Base-by-base conservation (phyloP, 1,140 invertebrate genomes). In the Bombus difficillimus region DNA sequence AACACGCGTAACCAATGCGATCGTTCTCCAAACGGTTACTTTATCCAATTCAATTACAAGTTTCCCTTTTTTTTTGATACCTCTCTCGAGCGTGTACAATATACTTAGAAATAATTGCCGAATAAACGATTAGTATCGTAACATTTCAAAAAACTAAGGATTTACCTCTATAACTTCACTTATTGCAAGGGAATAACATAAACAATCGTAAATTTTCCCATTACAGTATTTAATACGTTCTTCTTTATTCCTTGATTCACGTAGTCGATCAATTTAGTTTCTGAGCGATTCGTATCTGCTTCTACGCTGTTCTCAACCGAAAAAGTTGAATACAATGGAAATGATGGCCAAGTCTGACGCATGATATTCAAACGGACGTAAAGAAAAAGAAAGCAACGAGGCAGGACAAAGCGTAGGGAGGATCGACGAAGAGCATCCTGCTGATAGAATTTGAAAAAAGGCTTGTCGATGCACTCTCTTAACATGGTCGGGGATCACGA, bases 401-500 rank as follows among this genome's bases (percentile, higher is more conserved):
- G 13, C 3, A 13, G 37, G 6, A 15, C 47, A 53, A 53, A 53
- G 47, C 47, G 47, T 18, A 15, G 8, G 28, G 28, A 62, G 8
- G 15, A 34, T 66, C 32, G 18, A 25, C 66, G 18, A 34, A 32
- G 32, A 34, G 32, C 15, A 22, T 68, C 64, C 64, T 22, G 32
- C 32, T 8, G 64, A 68, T 68, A 32, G 12, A 32, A 41, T 68
- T 47, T 34, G n/a, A 39, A 69, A 39, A 39, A 34, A 34, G 81
- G 28, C 32, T 15, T n/a, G 47, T 57, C 32, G 69, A 73, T 82
- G 80, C 53, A 47, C 39, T 72, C 28, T 39, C 6, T 6, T 18
- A 22, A 10, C 9, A 18, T 25, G 22, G 37, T 28, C 37, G 57
- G 69, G 68, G 80, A 74, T 84, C 74, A 86, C 43, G 83, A 79